phyloP scores from a whole-genome alignment of 1,140 invertebrate genomes.

The Micrasema longulum region DNA sequence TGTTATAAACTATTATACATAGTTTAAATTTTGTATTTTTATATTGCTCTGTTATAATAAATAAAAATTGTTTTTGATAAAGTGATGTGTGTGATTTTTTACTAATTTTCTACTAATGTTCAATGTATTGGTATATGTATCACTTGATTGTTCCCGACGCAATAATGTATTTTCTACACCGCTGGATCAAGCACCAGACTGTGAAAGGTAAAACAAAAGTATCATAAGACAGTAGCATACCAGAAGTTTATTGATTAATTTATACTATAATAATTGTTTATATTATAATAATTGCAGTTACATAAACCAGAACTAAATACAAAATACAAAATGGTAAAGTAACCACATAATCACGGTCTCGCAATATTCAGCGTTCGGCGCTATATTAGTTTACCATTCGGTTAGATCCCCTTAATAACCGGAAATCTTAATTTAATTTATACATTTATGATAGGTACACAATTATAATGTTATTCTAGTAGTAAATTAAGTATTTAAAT shows the following conservation, averaged over 20 bases:
- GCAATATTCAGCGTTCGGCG: too few relatives aligned
- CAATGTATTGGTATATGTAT: too few relatives aligned
- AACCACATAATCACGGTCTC: slow-evolving; percentile 40
- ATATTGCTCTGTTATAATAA: too few relatives aligned
- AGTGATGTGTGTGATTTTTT: too few relatives aligned
- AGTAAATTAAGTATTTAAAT: slow-evolving; percentile 54
- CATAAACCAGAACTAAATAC: slow-evolving; percentile 48
- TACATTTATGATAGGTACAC: slow-evolving; percentile 54
- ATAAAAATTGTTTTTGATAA: too few relatives aligned
- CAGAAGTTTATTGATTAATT: slow-evolving; percentile 48
- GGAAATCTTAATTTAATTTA: slow-evolving; percentile 41
- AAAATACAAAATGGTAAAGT: slow-evolving; percentile 48
- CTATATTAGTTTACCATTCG: neutral
- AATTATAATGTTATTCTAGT: slow-evolving; percentile 53
- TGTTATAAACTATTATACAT: too few relatives aligned
- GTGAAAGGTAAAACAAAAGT: slow-evolving; percentile 31
- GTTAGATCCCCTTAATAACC: slow-evolving; percentile 30
- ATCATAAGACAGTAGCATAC: slow-evolving; percentile 39
- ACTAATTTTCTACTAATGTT: too few relatives aligned
- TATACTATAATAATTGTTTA: slow-evolving; percentile 41
- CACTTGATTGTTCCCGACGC: too few relatives aligned
- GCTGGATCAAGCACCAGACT: neutral
- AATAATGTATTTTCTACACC: too few relatives aligned
- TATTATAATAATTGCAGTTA: slow-evolving; percentile 45
- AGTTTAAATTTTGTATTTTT: too few relatives aligned